These are phyloP conservation scores for Lutraria lutraria DNA, from an alignment of 2,888 invertebrate genomes.

Conservation along the genomic window DNA sequence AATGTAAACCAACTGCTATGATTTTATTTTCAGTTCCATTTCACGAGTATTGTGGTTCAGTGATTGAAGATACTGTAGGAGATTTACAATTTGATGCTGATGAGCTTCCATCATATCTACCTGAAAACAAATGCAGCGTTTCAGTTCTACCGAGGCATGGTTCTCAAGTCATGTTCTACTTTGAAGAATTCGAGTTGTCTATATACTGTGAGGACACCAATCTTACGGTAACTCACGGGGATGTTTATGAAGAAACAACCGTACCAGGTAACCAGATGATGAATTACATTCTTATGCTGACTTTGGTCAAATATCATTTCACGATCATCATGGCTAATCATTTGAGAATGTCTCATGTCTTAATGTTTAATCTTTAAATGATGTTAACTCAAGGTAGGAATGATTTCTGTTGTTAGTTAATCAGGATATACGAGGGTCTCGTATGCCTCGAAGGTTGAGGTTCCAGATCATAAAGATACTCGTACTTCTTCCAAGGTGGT, in stretches of 20 bases:
- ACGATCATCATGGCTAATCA: neutral
- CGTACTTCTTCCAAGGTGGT: no score
- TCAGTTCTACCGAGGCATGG: neutral
- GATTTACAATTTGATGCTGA: neutral
- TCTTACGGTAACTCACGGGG: neutral
- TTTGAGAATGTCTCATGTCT: no score
- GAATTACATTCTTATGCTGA: neutral
- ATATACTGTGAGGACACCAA: neutral
- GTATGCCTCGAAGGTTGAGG: neutral
- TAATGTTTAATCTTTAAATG: neutral
- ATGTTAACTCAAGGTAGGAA: neutral
- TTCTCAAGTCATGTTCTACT: conserved; percentile 26
- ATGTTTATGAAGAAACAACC: neutral
- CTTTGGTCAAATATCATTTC: neutral
- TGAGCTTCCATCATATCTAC: neutral
- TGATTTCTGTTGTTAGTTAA: no score
- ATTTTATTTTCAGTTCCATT: conserved; percentile 13
- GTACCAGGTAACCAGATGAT: neutral
- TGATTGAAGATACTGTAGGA: neutral
- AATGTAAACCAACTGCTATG: neutral
- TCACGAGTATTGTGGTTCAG: neutral
- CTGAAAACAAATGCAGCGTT: conserved; percentile 4
- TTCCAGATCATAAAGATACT: no score
- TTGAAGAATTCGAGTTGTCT: conserved; percentile 16
- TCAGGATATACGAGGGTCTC: no score